Evolutionary conservation across 1,140 invertebrate species (phyloP), one percentile per base, ranked within the genome.

Genomic region (Drosophila murphyi): DNA sequence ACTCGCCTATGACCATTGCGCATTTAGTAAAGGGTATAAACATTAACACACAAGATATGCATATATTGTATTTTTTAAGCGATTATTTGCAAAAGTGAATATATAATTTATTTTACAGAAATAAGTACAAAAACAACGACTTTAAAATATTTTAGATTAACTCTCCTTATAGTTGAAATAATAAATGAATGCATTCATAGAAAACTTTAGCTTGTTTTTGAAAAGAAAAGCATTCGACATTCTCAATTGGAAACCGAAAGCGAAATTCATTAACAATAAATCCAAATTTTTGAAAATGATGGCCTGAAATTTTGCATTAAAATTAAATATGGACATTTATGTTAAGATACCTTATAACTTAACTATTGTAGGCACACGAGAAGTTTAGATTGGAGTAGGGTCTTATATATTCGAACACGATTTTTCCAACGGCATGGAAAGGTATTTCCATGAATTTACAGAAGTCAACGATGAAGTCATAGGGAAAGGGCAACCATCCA

Each of bases 401-500:
- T 7, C 54, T 62, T 2, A 60, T 8, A 45, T 43, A 70, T 12
- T n/a, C 3, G 2, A 43, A 54, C 0, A 57, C 20, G 0, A 51
- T n/a, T 1, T 0, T 34, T 3, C 7, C 39, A 3, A 67, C 31
- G 1, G 51, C 0, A 8, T 59, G 60, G 8, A 55, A 6, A 0
- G 34, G 8, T 20, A 12, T 8, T 7, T 8, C 12, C n/a, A 57
- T 10, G 6, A 56, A 56, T 8, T 35, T 34, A 1, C 43, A 67
- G 3, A 4, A 12, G 7, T 37, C 52, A 2, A 67, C 2, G 0
- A 1, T 8, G 3, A 67, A 20, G 20, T 74, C 41, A 12, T 75
- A 75, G 0, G 75, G n/a, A 64, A 60, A 71, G 0, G 71, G 64
- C 20, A 5, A 45, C 75, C 75, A 77, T 2, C 52, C 64, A 8